These are phyloP conservation scores for Mobula hypostoma DNA, from an alignment of 2,113 vertebrate genomes.

Conservation along the genomic window DNA sequence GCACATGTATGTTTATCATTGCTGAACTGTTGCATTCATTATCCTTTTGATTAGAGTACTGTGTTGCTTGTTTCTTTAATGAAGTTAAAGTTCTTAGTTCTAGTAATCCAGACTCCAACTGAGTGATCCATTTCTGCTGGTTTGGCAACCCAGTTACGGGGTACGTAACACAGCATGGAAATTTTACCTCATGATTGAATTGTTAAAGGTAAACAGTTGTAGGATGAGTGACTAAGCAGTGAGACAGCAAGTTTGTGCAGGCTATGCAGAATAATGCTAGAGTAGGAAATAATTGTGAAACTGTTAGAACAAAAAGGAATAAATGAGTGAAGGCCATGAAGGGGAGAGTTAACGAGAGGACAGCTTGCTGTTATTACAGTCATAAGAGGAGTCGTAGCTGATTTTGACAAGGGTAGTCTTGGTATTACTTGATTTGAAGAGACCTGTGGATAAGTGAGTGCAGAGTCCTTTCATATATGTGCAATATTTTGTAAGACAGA, in stretches of 20 bases:
- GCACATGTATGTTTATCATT: too few species aligned
- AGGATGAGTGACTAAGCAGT: not conserved
- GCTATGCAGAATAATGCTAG: not conserved
- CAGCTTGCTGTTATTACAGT: not conserved
- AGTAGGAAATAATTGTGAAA: not conserved
- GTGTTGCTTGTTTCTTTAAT: too few species aligned
- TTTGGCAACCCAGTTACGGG: too few species aligned
- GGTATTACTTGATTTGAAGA: not conserved
- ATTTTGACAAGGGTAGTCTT: not conserved
- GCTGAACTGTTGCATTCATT: too few species aligned
- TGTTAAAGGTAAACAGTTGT: not conserved
- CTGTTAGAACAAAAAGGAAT: not conserved
- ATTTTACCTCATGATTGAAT: not conserved
- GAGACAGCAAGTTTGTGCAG: not conserved
- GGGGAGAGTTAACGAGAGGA: not conserved
- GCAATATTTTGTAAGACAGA: not conserved
- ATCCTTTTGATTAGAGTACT: too few species aligned
- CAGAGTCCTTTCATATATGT: not conserved
- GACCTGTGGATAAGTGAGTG: not conserved
- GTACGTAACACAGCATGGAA: too few species aligned
- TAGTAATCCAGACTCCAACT: too few species aligned
- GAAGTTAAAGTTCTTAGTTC: too few species aligned
- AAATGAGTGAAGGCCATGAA: too few species aligned
- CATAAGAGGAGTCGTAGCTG: not conserved
- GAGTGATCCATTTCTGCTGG: too few species aligned